phyloP scores from a whole-genome alignment of 2,113 vertebrate species.

The Forbesichthys agassizii region DNA sequence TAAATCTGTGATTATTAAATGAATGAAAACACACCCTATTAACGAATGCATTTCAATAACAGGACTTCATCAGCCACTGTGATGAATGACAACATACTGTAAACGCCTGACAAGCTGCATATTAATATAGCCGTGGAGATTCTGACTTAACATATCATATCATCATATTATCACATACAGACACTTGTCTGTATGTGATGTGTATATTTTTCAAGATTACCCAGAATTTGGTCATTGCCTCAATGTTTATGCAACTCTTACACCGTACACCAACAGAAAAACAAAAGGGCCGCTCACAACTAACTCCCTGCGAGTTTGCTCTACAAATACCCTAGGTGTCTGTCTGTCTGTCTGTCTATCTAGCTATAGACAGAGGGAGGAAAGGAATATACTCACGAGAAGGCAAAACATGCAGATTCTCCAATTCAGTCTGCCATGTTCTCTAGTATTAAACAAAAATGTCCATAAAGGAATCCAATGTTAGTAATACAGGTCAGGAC shows the following conservation, averaged over 20 bases:
- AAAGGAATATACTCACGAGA: not conserved
- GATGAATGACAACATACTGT: constrained; percentile 11
- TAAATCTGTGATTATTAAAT: constrained; percentile 3
- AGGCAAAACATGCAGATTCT: constrained; percentile 16
- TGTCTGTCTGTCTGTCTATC: too few relatives aligned
- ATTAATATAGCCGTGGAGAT: not conserved
- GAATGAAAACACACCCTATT: constrained; percentile 22
- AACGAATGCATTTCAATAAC: constrained; percentile 23
- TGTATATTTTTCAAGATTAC: too few relatives aligned
- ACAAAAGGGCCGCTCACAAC: too few relatives aligned
- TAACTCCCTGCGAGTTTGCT: too few relatives aligned
- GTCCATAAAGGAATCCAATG: not conserved
- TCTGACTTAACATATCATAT: too few relatives aligned
- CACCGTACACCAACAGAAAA: too few relatives aligned
- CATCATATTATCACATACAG: too few relatives aligned
- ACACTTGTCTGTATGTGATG: too few relatives aligned
- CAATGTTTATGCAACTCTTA: too few relatives aligned
- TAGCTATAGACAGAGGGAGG: not conserved
- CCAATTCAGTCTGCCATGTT: not conserved
- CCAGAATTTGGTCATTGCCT: too few relatives aligned
- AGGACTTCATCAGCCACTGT: constrained; percentile 11
- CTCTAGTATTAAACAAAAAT: not conserved
- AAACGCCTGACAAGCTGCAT: not conserved
- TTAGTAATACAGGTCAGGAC: not conserved
- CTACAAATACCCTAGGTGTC: too few relatives aligned